Evolutionary conservation across 1,140 invertebrate species (phyloP), one percentile per base, ranked within the genome.

Genomic region (Bombus terrestris): DNA sequence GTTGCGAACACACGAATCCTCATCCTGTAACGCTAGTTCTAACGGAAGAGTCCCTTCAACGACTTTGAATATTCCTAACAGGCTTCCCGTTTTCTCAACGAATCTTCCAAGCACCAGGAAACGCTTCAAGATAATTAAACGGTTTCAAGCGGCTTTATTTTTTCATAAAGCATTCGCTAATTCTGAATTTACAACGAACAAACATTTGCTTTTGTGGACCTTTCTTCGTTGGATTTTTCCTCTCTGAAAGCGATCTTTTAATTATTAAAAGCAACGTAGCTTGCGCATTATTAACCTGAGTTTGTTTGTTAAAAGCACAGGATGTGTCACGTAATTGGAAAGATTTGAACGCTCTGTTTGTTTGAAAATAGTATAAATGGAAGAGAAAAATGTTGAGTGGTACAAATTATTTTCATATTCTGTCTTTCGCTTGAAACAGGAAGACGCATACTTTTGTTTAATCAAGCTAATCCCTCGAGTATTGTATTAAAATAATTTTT

Each of bases 1-100:
- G 89, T 91, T 90, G 89, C 91, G 78, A 85, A 73, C 85, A 53
- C 71, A 66, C 82, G 10, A n/a, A 53, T 57, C 37, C 57, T 59
- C n/a, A 32, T 71, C 22, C 53, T 6, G 35, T 3, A 43, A 80
- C n/a, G 22, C 15, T 18, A 12, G 28, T 53, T 75, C 35, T 13
- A 68, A 59, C 10, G 47, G 13, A 39, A 18, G 12, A n/a, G 6
- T 28, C 25, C 35, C 22, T 39, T 41, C 53, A 5, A 25, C 64
- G 43, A 59, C 25, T 41, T n/a, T 1, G 22, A 32, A 53, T 76
- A 35, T 47, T 59, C 12, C 35, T 28, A 59, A 64, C 6, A 18
- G 32, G 66, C 37, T 9, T 62, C 28, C 8, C 25, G 1, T 53
- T 5, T 18, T 41, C 8, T 39, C 25, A n/a, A 41, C 37, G 12